A percentile compares a stretch with the other conserved stretches of the same genome.
Evolutionary conservation across 2,888 invertebrate species (phyloP).

Genomic region (Plagodis dolabraria): DNA sequence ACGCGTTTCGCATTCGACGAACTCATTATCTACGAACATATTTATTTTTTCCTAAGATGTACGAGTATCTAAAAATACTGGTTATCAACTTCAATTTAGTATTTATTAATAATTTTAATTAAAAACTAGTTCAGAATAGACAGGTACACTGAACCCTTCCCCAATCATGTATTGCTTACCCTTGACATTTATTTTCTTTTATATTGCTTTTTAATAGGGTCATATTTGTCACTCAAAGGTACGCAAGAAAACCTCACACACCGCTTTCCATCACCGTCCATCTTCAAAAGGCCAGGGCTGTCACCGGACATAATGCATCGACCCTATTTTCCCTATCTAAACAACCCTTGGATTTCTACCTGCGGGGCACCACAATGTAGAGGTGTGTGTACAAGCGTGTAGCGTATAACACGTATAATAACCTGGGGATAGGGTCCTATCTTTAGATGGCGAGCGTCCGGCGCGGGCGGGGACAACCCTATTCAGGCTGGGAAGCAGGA

Average conservation of each 20-base stretch:
- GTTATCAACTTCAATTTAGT: no score
- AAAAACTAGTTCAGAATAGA: no score
- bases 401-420: slow-evolving; percentile 19
- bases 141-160: no score
- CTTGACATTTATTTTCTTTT: no score
- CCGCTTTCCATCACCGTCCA: slow-evolving; percentile 9
- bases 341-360: slow-evolving; percentile 13
- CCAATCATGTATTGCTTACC: no score
- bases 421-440: slow-evolving; percentile 15
- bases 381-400: slow-evolving; percentile 17
- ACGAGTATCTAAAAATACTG: no score
- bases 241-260: neutral
- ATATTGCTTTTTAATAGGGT: neutral
- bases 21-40: no score
- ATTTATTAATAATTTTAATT: no score
- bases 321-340: slow-evolving; percentile 33
- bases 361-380: slow-evolving; percentile 10
- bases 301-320: slow-evolving; percentile 25
- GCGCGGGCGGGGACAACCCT: slow-evolving; percentile 17
- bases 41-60: no score
- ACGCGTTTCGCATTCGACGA: no score
- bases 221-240: no score
- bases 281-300: slow-evolving; percentile 22
- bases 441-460: slow-evolving; percentile 28
- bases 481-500: slow-evolving; percentile 15